Conservation (phyloP, 2,888 invertebrate species). For the Heliconius ethilla region DNA sequence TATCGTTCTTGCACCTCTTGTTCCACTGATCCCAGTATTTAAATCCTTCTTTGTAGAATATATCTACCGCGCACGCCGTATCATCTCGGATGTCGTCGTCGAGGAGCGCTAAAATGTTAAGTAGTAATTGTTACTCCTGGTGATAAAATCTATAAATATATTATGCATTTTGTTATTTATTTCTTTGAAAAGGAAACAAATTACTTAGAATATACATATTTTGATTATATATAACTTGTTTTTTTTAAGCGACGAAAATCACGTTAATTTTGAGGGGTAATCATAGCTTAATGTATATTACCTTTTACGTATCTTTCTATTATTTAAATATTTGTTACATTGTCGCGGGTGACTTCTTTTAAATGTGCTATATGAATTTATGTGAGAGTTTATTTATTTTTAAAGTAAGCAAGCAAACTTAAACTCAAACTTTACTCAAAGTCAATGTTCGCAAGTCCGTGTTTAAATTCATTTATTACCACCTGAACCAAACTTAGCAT, state of each 20-base stretch:
- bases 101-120: constrained; percentile 59
- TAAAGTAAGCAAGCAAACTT: neutral
- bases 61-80: constrained; percentile 66
- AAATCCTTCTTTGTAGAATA: constrained; percentile 71
- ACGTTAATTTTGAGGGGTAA: too few species aligned
- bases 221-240: neutral
- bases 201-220: neutral
- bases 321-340: too few species aligned
- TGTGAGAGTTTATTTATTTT: too few species aligned
- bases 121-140: constrained; percentile 1
- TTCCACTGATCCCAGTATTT: constrained; percentile 73
- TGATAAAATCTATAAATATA: constrained; percentile 13
- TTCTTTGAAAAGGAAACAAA: neutral
- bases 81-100: constrained; percentile 75
- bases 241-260: neutral
- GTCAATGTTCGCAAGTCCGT: neutral
- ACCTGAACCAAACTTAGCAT: neutral
- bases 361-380: too few species aligned
- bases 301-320: too few species aligned
- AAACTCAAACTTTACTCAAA: neutral
- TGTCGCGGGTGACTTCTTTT: too few species aligned
- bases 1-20: constrained; percentile 69
- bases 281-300: too few species aligned
- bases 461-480: neutral
- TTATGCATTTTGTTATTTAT: neutral